These are phyloP conservation scores for Perca schrenkii DNA, from an alignment of 2,113 vertebrate genomes.

Conservation along the genomic window DNA sequence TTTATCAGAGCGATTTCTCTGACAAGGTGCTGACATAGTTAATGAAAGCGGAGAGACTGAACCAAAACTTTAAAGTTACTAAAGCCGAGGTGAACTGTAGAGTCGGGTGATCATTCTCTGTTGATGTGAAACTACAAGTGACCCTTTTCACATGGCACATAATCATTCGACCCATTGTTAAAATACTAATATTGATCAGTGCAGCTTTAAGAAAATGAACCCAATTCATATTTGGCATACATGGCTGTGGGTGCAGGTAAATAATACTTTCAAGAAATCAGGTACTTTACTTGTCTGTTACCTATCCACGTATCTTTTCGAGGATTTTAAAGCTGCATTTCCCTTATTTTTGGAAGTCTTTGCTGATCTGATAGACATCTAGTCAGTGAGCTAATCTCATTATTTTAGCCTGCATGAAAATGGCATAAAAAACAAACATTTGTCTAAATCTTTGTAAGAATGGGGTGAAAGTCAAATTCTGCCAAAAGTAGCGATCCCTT, in stretches of 20 bases:
- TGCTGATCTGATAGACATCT: neutral
- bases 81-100: neutral
- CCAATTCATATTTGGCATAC: neutral
- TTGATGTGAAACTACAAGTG: too few species aligned
- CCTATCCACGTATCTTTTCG: neutral
- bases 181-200: neutral
- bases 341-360: neutral
- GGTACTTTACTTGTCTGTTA: neutral
- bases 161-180: neutral
- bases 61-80: neutral
- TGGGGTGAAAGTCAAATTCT: neutral
- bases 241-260: neutral
- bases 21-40: neutral
- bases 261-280: too few species aligned
- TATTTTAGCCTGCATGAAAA: slow-evolving; percentile 5
- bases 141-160: neutral
- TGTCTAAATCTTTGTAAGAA: slow-evolving; percentile 24
- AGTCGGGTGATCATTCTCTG: neutral
- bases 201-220: neutral
- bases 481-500: slow-evolving; percentile 8
- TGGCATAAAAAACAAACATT: slow-evolving; percentile 10
- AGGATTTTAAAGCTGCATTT: neutral
- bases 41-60: neutral
- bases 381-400: slow-evolving; percentile 14
- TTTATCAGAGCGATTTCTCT: neutral